Percentiles rank a stretch among this genome's conserved stretches.
Conservation (phyloP, 2,888 invertebrate species). For the Penaeus monodon region DNA sequence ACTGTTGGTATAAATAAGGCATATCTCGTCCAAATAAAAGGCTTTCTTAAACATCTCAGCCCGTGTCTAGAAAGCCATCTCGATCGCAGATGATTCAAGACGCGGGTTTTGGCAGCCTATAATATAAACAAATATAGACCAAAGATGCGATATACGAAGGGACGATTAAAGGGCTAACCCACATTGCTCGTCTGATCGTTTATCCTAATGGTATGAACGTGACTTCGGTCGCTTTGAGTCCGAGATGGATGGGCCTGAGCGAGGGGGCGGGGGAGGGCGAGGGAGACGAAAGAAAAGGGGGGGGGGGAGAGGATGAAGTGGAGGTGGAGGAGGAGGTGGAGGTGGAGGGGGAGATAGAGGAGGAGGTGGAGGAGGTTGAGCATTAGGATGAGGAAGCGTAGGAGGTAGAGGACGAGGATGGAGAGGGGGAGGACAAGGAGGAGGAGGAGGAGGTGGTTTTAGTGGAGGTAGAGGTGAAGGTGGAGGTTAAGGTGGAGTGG, state of each 20-base stretch:
- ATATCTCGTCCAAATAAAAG: not conserved
- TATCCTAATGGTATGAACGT: constrained; percentile 44
- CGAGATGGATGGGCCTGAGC: not conserved
- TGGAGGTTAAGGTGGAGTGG: no score
- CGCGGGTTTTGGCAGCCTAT: constrained; percentile 31
- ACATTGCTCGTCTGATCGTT: constrained; percentile 24
- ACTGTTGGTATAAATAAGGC: constrained; percentile 10
- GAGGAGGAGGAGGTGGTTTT: not conserved
- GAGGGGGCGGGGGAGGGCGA: not conserved
- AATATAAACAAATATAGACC: constrained; percentile 51
- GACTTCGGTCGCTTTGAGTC: constrained; percentile 40
- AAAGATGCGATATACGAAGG: constrained; percentile 22
- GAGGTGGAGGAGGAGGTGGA: not conserved
- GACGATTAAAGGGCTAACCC: constrained; percentile 43
- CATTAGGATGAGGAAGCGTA: not conserved
- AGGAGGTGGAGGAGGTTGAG: not conserved
- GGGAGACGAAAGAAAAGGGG: not conserved
- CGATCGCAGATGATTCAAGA: constrained; percentile 35
- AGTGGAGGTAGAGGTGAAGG: no score
- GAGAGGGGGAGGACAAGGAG: not conserved
- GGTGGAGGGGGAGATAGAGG: no score
- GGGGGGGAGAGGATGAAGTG: not conserved
- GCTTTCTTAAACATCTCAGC: constrained; percentile 5
- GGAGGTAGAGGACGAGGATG: not conserved
- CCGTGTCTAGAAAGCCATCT: constrained; percentile 28